Conservation (phyloP, 2,797 vertebrate species). For the Eulemur albifrons region DNA sequence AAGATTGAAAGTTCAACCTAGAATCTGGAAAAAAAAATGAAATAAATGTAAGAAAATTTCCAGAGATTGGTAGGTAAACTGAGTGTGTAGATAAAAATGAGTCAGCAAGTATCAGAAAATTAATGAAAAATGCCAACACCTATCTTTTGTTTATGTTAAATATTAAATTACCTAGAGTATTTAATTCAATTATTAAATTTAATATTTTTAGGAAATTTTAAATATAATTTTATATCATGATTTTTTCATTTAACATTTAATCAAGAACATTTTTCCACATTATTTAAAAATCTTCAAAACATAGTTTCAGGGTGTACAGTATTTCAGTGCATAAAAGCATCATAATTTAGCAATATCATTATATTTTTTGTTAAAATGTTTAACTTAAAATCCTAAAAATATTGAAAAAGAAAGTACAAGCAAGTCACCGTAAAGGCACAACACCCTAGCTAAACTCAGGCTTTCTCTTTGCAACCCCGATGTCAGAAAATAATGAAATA, state of each 20-base stretch:
- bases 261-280: background rate
- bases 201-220: background rate
- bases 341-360: background rate
- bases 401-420: background rate
- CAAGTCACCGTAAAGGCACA: background rate
- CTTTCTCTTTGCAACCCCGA: background rate
- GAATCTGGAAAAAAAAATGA: background rate
- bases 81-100: background rate
- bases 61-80: background rate
- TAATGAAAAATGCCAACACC: background rate
- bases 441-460: background rate
- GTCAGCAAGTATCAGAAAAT: background rate
- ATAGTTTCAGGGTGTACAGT: background rate
- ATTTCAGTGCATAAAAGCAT: background rate
- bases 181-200: background rate
- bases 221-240: background rate
- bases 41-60: background rate
- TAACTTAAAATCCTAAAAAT: background rate
- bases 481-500: background rate
- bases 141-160: background rate
- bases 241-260: background rate
- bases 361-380: background rate
- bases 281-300: background rate
- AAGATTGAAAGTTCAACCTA: background rate
- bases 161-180: background rate